Evolutionary conservation across 2,797 vertebrate genomes (phyloP), one percentile per base, ranked within the genome.

Genomic region (Chaenodraco wilsoni): DNA sequence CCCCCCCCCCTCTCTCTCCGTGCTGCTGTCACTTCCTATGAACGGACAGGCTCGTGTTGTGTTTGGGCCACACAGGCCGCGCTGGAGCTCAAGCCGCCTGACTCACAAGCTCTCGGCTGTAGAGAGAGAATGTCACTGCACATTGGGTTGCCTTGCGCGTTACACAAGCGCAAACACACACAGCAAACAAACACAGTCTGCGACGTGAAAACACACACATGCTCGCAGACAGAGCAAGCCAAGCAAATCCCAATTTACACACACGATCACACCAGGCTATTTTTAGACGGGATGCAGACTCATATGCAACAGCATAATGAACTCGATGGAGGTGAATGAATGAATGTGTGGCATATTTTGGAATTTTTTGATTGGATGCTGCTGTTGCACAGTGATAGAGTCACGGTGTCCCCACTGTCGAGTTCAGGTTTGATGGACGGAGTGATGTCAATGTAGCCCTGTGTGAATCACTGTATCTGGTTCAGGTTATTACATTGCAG

Each of bases 81-180:
- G 58, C 74, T 84, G 79, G 74, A 73, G 76, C 83, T 66, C 61
- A 58, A 76, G 81, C 80, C 64, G 81, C 77, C 88, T 91, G 87
- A 91, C 88, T 91, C 85, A 91, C 75, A 59, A 51, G 78, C 89
- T 87, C 85, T 84, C 21, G 80, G 87, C 87, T 87, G 76, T 84
- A 79, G 80, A 80, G 85, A 84, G 82, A 91, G 88, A 92, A 92
- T 91, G 90, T 92, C 91, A 92, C 78, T 85, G 87, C 87, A 75
- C 89, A 92, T 90, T 81, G 82, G 70, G 83, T 55, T 83, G 79
- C 78, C 74, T 79, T 64, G 1, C 70, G 60, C 13, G 50, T 79
- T 73, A 79, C 73, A 72, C 85, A 69, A 67, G 52, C 13, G 3
- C 74, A 62, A 16, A 44, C 48, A 46, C 54, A 60, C 19, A 16